phyloP scores from a whole-genome alignment of 2,113 vertebrate species.

The Saguinus imperator region DNA sequence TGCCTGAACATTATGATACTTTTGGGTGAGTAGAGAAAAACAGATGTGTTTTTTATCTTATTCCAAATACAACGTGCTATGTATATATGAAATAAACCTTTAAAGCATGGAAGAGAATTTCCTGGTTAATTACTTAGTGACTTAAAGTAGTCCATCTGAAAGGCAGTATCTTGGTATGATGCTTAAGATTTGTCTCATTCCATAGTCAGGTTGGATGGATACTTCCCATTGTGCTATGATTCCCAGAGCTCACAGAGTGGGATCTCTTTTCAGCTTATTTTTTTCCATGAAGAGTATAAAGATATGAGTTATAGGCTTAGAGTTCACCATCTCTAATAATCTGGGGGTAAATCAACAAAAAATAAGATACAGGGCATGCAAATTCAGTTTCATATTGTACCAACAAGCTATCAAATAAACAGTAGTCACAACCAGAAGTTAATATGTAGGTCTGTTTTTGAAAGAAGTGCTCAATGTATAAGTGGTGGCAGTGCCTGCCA shows the following conservation, averaged over 20 bases:
- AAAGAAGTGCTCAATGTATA: neutral
- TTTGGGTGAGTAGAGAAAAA: constrained; percentile 31
- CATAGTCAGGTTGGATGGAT: neutral
- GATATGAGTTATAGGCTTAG: neutral
- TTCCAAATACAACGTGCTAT: constrained; percentile 34
- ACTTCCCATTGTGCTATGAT: neutral
- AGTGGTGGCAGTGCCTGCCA: neutral
- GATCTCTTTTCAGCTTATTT: neutral
- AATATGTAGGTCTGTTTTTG: neutral
- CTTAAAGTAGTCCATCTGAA: neutral
- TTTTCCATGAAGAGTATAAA: neutral
- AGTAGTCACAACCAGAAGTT: neutral
- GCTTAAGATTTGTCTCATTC: neutral
- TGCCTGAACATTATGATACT: neutral
- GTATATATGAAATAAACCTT: constrained; percentile 29
- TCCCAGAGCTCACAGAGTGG: neutral
- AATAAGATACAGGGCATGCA: neutral
- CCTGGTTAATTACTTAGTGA: neutral
- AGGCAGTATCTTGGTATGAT: neutral
- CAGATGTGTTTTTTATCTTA: constrained; percentile 42
- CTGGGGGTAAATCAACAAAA: neutral
- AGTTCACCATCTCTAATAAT: neutral
- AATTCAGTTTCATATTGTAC: neutral
- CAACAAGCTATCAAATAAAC: neutral
- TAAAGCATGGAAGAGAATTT: constrained; percentile 22